Conservation (phyloP, 2,888 invertebrate species). For the Xestia ashworthii region DNA sequence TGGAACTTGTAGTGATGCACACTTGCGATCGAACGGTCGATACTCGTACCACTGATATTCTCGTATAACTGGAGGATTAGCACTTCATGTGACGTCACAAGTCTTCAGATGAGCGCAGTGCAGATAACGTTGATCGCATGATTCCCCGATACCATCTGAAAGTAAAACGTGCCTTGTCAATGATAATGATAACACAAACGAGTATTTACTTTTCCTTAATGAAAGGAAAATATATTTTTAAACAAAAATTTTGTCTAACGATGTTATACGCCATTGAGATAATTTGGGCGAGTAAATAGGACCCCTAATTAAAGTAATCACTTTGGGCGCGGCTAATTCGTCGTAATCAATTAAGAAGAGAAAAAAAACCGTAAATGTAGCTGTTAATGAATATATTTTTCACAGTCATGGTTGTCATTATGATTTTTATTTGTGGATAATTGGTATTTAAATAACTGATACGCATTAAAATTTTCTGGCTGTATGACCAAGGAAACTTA, state of each 20-base stretch:
- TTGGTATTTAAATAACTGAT: constrained; percentile 16
- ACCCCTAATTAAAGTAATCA: constrained; percentile 50
- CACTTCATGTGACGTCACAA: constrained; percentile 68
- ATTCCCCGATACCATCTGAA: constrained; percentile 84
- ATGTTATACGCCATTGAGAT: constrained; percentile 23
- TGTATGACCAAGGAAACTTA: constrained; percentile 6
- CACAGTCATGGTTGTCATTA: constrained; percentile 33
- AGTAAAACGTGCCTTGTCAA: constrained; percentile 72
- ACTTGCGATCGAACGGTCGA: constrained; percentile 70
- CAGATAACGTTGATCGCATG: constrained; percentile 85
- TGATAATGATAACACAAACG: constrained; percentile 65
- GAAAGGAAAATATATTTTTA: constrained; percentile 30
- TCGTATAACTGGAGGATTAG: constrained; percentile 57
- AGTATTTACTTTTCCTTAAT: constrained; percentile 57
- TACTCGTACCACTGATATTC: constrained; percentile 68
- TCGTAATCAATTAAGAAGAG: constrained; percentile 38
- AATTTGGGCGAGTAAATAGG: constrained; percentile 30
- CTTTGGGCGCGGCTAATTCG: constrained; percentile 45
- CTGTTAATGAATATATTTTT: constrained; percentile 29
- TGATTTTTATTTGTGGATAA: constrained; percentile 30
- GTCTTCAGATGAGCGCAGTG: constrained; percentile 75
- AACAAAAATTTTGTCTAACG: constrained; percentile 18
- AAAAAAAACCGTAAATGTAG: constrained; percentile 44
- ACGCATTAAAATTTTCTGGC: not conserved
- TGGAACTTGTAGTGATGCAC: constrained; percentile 66